Percentiles rank a stretch among this genome's conserved stretches.
These are phyloP conservation scores for Trididemnum clinides DNA, from an alignment of 23 tunicate species.

Conservation along the genomic window DNA sequence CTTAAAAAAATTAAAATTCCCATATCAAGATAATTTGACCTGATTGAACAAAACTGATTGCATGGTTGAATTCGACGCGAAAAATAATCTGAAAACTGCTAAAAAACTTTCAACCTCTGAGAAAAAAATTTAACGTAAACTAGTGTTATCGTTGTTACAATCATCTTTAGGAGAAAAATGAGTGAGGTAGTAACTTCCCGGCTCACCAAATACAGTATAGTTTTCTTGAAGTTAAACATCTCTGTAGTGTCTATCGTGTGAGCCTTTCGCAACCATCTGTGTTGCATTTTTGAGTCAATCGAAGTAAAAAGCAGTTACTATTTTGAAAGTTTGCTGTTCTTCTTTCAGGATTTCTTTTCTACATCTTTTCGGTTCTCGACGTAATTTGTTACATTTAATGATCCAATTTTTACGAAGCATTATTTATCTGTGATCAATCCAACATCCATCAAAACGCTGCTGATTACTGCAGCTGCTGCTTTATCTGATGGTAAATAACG, in stretches of 20 bases:
- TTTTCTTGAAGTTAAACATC: constrained; percentile 14
- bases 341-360: not conserved
- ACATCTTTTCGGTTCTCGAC: constrained; percentile 17
- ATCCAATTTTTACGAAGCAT: no score
- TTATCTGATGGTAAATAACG: constrained; percentile 7
- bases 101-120: no score
- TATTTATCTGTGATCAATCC: not conserved
- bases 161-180: constrained; percentile 31
- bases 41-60: no score
- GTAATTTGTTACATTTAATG: constrained; percentile 18
- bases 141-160: no score
- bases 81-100: no score
- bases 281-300: constrained; percentile 41
- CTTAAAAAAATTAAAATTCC: no score
- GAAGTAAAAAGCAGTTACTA: constrained; percentile 17
- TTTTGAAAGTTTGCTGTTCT: constrained; percentile 8
- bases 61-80: no score
- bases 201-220: constrained; percentile 12
- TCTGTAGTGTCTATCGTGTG: not conserved
- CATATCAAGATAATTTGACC: no score
- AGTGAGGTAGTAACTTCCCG: constrained; percentile 24
- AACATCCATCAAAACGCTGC: constrained; percentile 19
- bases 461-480: constrained; percentile 30
- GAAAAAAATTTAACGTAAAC: no score
- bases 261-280: no score